These are phyloP conservation scores for Pluvianellus socialis DNA, from an alignment of 2,113 vertebrate genomes.

Conservation along the genomic window DNA sequence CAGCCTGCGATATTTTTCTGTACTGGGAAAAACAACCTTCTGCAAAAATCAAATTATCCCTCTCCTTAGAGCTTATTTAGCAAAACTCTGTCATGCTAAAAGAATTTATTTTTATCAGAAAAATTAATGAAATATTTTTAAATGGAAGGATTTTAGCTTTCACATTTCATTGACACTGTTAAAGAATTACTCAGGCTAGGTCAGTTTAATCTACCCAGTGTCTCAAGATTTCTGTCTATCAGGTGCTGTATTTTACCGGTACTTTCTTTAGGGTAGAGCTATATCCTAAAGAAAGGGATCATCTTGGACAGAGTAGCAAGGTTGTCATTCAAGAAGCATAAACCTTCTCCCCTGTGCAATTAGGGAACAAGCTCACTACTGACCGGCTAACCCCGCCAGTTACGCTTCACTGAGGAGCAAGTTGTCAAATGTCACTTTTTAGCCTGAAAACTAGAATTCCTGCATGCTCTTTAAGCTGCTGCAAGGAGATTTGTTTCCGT, in stretches of 20 bases:
- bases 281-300: not conserved
- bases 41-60: not conserved
- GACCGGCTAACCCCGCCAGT: not conserved
- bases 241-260: not conserved
- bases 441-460: not conserved
- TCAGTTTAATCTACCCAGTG: not conserved
- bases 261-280: not conserved
- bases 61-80: not conserved
- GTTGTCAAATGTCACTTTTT: slow-evolving; percentile 33
- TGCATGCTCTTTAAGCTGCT: slow-evolving; percentile 9
- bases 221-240: not conserved
- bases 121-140: not conserved
- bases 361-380: slow-evolving; percentile 6
- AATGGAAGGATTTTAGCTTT: not conserved
- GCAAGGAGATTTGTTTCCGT: slow-evolving; percentile 3
- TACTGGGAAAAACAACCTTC: not conserved
- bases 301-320: not conserved
- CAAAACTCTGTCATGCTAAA: not conserved
- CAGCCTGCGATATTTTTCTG: not conserved
- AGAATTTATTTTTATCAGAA: not conserved
- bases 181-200: not conserved
- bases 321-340: not conserved
- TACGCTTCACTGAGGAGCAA: not conserved
- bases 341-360: slow-evolving; percentile 18
- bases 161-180: not conserved